Evolutionary conservation across 2,888 invertebrate genomes (phyloP).

Genomic region (Caenorhabditis imperialis): DNA sequence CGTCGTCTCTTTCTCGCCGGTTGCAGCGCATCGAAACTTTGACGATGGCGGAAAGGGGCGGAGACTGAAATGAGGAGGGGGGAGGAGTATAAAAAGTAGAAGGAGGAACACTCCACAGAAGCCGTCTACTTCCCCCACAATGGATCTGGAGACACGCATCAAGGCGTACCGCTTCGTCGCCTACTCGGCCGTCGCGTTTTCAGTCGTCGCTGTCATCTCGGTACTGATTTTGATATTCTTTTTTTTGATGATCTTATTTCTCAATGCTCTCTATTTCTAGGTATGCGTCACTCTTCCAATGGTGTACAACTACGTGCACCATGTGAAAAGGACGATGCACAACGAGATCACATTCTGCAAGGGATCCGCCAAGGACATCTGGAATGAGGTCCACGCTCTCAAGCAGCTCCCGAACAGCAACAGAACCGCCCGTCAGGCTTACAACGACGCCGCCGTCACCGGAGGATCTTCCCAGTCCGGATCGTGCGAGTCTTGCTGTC

Average conservation of each 20-base stretch:
- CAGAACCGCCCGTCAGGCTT: constrained; percentile 70
- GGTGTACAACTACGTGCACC: constrained; percentile 77
- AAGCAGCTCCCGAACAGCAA: constrained; percentile 59
- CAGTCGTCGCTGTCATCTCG: constrained; percentile 50
- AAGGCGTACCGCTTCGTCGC: constrained; percentile 61
- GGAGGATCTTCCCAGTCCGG: constrained; percentile 65
- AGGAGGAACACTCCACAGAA: constrained; percentile 6
- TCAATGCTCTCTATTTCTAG: constrained; percentile 5
- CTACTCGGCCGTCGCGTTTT: constrained; percentile 59
- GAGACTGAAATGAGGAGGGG: not conserved
- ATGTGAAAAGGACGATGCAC: constrained; percentile 75
- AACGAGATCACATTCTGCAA: constrained; percentile 76
- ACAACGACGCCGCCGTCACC: constrained; percentile 50
- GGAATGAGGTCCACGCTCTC: constrained; percentile 65
- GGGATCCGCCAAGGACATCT: constrained; percentile 74
- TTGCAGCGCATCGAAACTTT: constrained; percentile 14
- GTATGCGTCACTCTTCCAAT: constrained; percentile 73
- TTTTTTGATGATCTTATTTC: not conserved
- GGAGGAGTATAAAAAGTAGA: constrained; percentile 15
- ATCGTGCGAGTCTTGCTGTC: constrained; percentile 62
- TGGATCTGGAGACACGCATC: constrained; percentile 61
- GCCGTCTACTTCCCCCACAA: too few species aligned
- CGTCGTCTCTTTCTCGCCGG: not conserved
- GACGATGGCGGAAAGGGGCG: constrained; percentile 13
- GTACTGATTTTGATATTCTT: constrained; percentile 4